phyloP scores from a whole-genome alignment of 2,113 vertebrate species.

The Tyto alba region DNA sequence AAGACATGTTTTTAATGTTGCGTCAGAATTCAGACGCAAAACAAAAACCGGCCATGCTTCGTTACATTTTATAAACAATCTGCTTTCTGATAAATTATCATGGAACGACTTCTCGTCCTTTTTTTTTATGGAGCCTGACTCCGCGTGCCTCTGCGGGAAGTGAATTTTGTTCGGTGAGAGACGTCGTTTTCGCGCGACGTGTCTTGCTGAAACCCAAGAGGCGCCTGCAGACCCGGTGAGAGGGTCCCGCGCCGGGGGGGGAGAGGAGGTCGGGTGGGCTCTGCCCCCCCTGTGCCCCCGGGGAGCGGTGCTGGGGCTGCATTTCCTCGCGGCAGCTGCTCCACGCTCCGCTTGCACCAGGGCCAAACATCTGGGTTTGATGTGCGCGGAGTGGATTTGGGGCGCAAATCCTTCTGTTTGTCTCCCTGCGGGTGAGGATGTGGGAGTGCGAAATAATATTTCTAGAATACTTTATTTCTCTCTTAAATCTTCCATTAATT shows the following conservation, averaged over 20 bases:
- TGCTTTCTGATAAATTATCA: slow-evolving; percentile 37
- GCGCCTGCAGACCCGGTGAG: background rate
- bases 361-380: slow-evolving; percentile 49
- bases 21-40: slow-evolving; percentile 39
- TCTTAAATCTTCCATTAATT: background rate
- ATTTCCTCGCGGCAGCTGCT: slow-evolving; percentile 40
- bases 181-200: background rate
- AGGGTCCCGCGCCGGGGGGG: accelerated
- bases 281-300: too few relatives aligned
- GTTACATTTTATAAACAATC: slow-evolving; percentile 48
- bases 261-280: too few relatives aligned
- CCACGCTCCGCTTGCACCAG: background rate
- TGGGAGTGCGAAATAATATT: background rate
- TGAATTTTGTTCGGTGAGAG: background rate
- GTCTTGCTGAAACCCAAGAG: accelerated
- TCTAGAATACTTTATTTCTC: background rate
- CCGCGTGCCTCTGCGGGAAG: background rate
- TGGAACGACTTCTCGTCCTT: slow-evolving; percentile 4
- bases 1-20: slow-evolving; percentile 41
- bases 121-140: slow-evolving; percentile 10
- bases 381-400: slow-evolving; percentile 19
- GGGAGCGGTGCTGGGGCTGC: too few relatives aligned
- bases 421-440: background rate
- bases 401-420: slow-evolving; percentile 4
- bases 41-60: slow-evolving; percentile 38